phyloP scores from a whole-genome alignment of 1,140 invertebrate species.

The Nasonia vitripennis region DNA sequence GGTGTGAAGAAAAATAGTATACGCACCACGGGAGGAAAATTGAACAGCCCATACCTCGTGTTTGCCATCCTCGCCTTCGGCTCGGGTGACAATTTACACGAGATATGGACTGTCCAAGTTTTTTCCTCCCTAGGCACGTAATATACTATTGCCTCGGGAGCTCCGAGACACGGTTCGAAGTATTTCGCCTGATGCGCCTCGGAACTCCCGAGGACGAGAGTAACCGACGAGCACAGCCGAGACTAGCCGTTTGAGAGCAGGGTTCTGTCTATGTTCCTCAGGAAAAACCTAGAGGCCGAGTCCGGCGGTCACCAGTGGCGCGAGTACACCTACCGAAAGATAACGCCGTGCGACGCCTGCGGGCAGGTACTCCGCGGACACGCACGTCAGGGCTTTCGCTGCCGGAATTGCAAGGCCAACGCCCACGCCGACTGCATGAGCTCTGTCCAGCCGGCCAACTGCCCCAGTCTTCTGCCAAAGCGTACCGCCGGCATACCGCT shows the following conservation, averaged over 20 bases:
- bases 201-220: no score
- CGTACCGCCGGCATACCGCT: slow-evolving; percentile 86
- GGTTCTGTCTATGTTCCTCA: slow-evolving; percentile 59
- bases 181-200: no score
- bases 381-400: slow-evolving; percentile 92
- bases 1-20: no score
- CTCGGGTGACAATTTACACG: no score
- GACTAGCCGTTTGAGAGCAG: neutral
- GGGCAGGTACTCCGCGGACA: slow-evolving; percentile 94
- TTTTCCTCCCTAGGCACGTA: no score
- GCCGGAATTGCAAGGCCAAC: slow-evolving; percentile 92
- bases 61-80: no score
- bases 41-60: no score
- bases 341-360: slow-evolving; percentile 95
- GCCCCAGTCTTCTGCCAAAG: slow-evolving; percentile 77
- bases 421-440: slow-evolving; percentile 89
- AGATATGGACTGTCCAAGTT: no score
- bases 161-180: no score
- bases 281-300: slow-evolving; percentile 85
- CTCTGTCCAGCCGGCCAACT: slow-evolving; percentile 66
- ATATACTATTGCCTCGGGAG: no score
- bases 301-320: slow-evolving; percentile 87
- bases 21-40: no score
- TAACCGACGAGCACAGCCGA: neutral
- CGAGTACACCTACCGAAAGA: slow-evolving; percentile 96